Evolutionary conservation across 2,888 invertebrate species (phyloP), one percentile per base, ranked within the genome.

Genomic region (Acronicta psi): DNA sequence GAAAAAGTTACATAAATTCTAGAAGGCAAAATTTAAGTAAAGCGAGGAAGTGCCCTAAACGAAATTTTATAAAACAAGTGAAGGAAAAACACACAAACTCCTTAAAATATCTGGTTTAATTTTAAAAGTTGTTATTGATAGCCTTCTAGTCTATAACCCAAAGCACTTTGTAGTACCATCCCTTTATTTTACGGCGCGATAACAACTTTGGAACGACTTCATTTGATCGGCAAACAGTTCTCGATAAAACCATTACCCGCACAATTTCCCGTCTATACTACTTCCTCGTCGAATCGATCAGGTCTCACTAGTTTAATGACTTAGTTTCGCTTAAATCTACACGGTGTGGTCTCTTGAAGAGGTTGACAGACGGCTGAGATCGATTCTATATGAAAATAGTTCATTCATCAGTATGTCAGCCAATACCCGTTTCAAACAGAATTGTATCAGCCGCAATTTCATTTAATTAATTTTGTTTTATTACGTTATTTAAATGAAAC

Each of bases 201-300:
- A 75, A 68, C 61, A 71, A 71, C 57, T 77, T 66, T 63, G 42
- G 52, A 70, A 66, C 67, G 59, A 49, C 57, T 69, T 52, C 43
- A 76, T 69, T 73, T 62, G 62, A 59, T 65, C 57, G 56, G 46
- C 56, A 59, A 73, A 77, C 77, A 69, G 54, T 66, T 67, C 29
- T 59, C 50, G 52, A 62, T 73, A 54, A 64, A 45, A 38, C 55
- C 57, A 54, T 77, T 71, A 49, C 44, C 37, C 52, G 54, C 60
- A 64, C 68, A 75, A 78, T 68, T 64, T 59, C 51, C 46, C 38
- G n/a, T 34, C 44, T 29, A 50, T 42, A 55, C 55, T 58, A 34
- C 63, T 66, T 61, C 44, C 59, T 38, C 40, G 38, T 20, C 37
- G 45, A 23, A 43, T 51, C 53, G 60, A 72, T 70, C 49, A 46